Conservation (phyloP, 2,113 vertebrate species). For the Todiramphus chloris region DNA sequence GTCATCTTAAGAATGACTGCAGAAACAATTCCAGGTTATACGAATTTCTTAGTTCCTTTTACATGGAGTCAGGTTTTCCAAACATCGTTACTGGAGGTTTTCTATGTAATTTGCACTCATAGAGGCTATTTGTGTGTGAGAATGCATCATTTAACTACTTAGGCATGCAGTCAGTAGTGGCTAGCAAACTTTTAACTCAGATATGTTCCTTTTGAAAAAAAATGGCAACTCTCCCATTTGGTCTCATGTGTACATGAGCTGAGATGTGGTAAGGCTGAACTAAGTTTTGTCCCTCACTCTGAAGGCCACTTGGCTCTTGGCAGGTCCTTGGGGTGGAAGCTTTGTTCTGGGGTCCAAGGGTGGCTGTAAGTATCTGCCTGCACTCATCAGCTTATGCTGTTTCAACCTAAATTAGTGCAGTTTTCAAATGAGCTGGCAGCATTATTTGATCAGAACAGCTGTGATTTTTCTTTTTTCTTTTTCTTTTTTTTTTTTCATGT, state of each 20-base stretch:
- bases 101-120: neutral
- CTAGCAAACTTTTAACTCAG: neutral
- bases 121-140: neutral
- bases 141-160: neutral
- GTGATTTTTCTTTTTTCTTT: neutral
- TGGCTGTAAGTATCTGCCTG: neutral
- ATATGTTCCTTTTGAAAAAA: neutral
- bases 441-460: neutral
- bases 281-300: neutral
- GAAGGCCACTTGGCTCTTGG: neutral
- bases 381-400: neutral
- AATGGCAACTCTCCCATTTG: fast-evolving
- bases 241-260: neutral
- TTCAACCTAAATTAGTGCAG: neutral
- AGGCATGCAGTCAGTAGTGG: neutral
- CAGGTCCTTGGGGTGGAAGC: neutral
- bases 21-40: neutral
- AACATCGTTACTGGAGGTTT: fast-evolving
- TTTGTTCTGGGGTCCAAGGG: neutral
- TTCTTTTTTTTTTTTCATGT: neutral
- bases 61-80: neutral
- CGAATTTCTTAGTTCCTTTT: neutral
- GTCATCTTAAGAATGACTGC: neutral
- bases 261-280: neutral
- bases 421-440: neutral